These are phyloP conservation scores for Phlogophora meticulosa DNA, from an alignment of 2,888 invertebrate genomes.

Conservation along the genomic window DNA sequence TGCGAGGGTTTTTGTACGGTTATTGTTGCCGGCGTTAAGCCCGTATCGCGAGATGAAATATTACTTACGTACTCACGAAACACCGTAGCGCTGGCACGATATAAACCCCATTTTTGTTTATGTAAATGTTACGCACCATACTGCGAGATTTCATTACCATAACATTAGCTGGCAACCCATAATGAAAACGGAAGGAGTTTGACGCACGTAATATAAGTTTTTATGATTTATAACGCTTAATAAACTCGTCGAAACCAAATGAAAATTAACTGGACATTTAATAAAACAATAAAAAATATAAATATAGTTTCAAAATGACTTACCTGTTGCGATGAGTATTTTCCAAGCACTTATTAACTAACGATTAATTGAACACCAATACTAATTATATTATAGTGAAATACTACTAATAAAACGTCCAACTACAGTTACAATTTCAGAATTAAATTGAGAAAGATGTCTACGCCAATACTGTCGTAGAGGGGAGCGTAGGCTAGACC, in stretches of 20 bases:
- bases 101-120: constrained; percentile 58
- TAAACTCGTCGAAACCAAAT: constrained; percentile 30
- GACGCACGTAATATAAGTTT: constrained; percentile 16
- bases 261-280: neutral
- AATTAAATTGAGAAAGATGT: constrained; percentile 61
- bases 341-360: constrained; percentile 63
- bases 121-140: constrained; percentile 60
- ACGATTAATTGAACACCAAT: constrained; percentile 58
- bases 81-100: constrained; percentile 28
- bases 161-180: constrained; percentile 51
- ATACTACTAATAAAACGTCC: constrained; percentile 49
- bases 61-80: constrained; percentile 42
- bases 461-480: constrained; percentile 63
- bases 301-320: constrained; percentile 36
- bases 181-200: constrained; percentile 34
- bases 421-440: constrained; percentile 46
- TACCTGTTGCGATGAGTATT: constrained; percentile 63
- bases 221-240: constrained; percentile 17
- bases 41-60: constrained; percentile 60
- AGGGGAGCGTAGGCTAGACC: constrained; percentile 66
- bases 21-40: constrained; percentile 58
- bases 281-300: neutral
- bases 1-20: constrained; percentile 59
- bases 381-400: constrained; percentile 23
- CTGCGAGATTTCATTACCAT: constrained; percentile 61